Base-by-base conservation (phyloP, 53 echinoderm and acorn worm species). In the Zoroaster sp. region DNA sequence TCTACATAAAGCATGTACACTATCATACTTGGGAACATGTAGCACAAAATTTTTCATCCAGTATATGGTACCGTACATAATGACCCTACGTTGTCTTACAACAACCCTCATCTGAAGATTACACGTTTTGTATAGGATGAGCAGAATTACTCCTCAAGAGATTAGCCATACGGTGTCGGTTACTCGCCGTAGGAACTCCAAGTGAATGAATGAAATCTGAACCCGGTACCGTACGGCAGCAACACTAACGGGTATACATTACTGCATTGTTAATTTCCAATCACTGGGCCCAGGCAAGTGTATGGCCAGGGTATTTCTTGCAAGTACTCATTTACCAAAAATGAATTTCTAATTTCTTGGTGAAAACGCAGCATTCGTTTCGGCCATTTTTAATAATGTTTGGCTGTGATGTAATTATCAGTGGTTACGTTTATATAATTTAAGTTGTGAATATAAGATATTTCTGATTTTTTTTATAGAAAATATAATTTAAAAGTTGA, bases 231-330 rank as follows among this genome's bases (percentile, higher is more conserved):
- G 67, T 39, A 30, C 66, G 43, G 81, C 63, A 15, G 66, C 41
- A 36, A 67, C 81, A 81, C 81, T 63, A 67, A 55, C 25, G 81
- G 55, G 81, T 81, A 66, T 81, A 67, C 81, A 81, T 81, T 81
- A 81, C 81, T 21, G 81, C 81, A 42, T 81, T 66, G 42, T 81
- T 43, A 81, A 81, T 81, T 81, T 66, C 81, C 81, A 81, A 81
- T 81, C 66, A 81, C 36, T 35, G 35, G 76, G 76, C 35, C 11
- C 17, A 30, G 76, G 39, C 25, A 74, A 9, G 18, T 38, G 35
- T 69, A 43, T 20, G 37, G 18, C 34, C 18, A 34, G 37, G 70
- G 17, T 34, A 34, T 36, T 6, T 23, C 34, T 70, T 35, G 10
- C 17, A 70, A 70, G 37, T n/a, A n/a, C n/a, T n/a, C n/a, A n/a